These are phyloP conservation scores for Meandrusa payeni DNA, from an alignment of 2,888 invertebrate species.

Conservation along the genomic window DNA sequence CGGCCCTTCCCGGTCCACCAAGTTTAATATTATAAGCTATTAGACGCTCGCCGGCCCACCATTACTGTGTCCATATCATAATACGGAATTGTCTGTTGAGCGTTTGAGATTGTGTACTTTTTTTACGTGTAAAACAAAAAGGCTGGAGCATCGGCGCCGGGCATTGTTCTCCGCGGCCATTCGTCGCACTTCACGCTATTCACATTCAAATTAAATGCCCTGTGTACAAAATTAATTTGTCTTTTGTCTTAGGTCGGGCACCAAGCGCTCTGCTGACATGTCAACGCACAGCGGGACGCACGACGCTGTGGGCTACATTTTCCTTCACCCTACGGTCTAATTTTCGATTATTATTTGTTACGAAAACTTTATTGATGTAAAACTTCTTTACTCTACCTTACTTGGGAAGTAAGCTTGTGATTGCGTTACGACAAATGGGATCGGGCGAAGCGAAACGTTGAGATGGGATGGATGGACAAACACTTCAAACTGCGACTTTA, in stretches of 20 bases:
- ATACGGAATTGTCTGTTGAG: conserved; percentile 75
- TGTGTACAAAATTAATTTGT: conserved; percentile 81
- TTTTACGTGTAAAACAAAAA: conserved; percentile 76
- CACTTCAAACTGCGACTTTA: no score
- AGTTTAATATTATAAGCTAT: conserved; percentile 79
- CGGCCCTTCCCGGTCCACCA: conserved; percentile 52
- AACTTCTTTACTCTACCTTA: no score
- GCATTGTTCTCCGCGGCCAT: conserved; percentile 76
- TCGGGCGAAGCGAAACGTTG: no score
- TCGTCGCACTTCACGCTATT: conserved; percentile 81
- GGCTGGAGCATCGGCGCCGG: conserved; percentile 73
- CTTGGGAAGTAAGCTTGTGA: no score
- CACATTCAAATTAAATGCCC: conserved; percentile 80
- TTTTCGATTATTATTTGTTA: no score
- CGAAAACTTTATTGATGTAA: no score
- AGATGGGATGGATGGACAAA: no score
- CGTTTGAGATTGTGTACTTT: conserved; percentile 74
- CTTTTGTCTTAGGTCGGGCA: conserved; percentile 73
- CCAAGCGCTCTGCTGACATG: conserved; percentile 59
- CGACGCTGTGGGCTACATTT: not conserved
- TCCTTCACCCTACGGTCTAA: conserved; percentile 13
- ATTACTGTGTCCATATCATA: conserved; percentile 79
- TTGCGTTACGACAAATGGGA: no score
- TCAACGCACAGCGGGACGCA: conserved; percentile 66
- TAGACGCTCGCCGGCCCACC: conserved; percentile 70